Evolutionary conservation across 1,140 invertebrate species (phyloP).

Genomic region (Calycopis cecrops): DNA sequence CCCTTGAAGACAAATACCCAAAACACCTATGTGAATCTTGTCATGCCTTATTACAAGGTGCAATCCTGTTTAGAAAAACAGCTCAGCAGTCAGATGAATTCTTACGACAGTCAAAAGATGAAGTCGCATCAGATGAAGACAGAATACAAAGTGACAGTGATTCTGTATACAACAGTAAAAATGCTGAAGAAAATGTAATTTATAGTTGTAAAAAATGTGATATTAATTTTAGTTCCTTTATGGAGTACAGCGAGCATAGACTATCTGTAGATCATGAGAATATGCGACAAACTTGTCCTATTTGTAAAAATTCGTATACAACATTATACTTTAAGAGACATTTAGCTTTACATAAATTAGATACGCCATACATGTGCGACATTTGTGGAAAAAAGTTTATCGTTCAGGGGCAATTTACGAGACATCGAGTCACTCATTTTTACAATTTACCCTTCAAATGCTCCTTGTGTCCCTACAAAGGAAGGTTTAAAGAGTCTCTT

Average conservation of each 20-base stretch:
- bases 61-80: slow-evolving; percentile 48
- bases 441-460: slow-evolving; percentile 57
- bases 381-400: slow-evolving; percentile 63
- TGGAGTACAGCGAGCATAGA: slow-evolving; percentile 1
- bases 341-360: slow-evolving; percentile 21
- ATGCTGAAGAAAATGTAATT: slow-evolving; percentile 12
- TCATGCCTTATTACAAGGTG: slow-evolving; percentile 45
- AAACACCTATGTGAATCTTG: slow-evolving; percentile 55
- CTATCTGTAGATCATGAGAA: slow-evolving; percentile 53
- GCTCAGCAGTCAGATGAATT: slow-evolving; percentile 51
- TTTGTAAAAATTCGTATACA: slow-evolving; percentile 45
- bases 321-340: slow-evolving; percentile 47
- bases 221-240: background rate
- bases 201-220: slow-evolving; percentile 29
- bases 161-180: slow-evolving; percentile 8
- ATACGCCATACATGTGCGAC: slow-evolving; percentile 51
- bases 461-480: slow-evolving; percentile 55
- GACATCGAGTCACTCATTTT: slow-evolving; percentile 55
- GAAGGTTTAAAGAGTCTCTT: slow-evolving; percentile 55
- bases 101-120: slow-evolving; percentile 28
- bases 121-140: slow-evolving; percentile 26
- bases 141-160: slow-evolving; percentile 21
- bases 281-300: slow-evolving; percentile 40
- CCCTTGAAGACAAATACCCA: slow-evolving; percentile 39
- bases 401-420: slow-evolving; percentile 42